Conservation (phyloP, 2,888 invertebrate genomes). For the Ochropacha duplaris region DNA sequence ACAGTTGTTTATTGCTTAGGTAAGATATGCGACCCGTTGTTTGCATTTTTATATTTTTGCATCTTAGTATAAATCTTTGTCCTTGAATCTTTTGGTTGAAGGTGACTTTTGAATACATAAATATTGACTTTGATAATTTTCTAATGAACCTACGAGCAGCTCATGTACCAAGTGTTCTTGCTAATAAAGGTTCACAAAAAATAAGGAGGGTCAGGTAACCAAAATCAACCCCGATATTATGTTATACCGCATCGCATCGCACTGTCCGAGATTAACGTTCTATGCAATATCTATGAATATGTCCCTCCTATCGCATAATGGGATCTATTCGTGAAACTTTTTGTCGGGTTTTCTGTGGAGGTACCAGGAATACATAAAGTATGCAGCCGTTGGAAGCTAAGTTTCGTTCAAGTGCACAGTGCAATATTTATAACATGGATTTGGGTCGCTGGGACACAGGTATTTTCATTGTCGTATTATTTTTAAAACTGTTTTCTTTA, state of each 20-base stretch:
- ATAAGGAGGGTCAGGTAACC: too few relatives aligned
- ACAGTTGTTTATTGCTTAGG: not conserved
- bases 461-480: not conserved
- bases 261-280: constrained; percentile 17
- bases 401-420: constrained; percentile 26
- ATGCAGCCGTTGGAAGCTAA: constrained; percentile 40
- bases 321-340: constrained; percentile 42
- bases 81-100: too few relatives aligned
- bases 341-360: constrained; percentile 44
- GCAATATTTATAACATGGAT: constrained; percentile 25
- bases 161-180: not conserved
- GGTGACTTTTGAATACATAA: too few relatives aligned
- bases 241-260: not conserved
- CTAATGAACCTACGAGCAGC: too few relatives aligned
- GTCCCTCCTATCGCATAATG: constrained; percentile 29
- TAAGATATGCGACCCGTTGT: not conserved
- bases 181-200: not conserved
- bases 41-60: too few relatives aligned
- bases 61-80: too few relatives aligned
- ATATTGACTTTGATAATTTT: too few relatives aligned
- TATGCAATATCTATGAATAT: constrained; percentile 42
- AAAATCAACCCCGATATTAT: not conserved
- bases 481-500: not conserved
- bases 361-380: constrained; percentile 50
- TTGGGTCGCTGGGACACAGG: constrained; percentile 3